phyloP scores from a whole-genome alignment of 2,888 invertebrate genomes.

The Stictocephala bisonia region DNA sequence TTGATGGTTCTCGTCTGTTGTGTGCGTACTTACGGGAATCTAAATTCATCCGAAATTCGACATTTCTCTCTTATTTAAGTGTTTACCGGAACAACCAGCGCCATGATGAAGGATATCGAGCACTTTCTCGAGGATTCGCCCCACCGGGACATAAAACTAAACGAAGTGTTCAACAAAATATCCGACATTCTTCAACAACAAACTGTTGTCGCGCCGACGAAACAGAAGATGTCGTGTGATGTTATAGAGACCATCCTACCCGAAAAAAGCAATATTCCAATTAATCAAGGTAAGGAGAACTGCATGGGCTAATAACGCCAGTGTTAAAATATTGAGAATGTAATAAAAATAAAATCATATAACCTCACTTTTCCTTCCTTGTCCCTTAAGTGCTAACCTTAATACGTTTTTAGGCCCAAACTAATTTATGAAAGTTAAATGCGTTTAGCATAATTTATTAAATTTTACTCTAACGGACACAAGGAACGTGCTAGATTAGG shows the following conservation, averaged over 20 bases:
- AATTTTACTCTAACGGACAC: too few relatives aligned
- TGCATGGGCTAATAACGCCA: too few relatives aligned
- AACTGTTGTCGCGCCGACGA: constrained; percentile 41
- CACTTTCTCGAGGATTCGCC: constrained; percentile 52
- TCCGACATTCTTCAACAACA: constrained; percentile 52
- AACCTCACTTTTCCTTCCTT: too few relatives aligned
- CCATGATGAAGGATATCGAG: constrained; percentile 52
- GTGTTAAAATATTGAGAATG: too few relatives aligned
- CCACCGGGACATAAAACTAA: constrained; percentile 48
- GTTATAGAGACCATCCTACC: constrained; percentile 51
- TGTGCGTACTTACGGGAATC: not conserved
- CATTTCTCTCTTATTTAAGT: not conserved
- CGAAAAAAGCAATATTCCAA: constrained; percentile 48
- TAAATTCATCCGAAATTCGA: not conserved
- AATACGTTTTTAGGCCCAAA: too few relatives aligned
- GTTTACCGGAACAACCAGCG: not conserved
- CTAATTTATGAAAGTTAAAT: too few relatives aligned
- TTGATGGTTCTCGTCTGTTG: not conserved
- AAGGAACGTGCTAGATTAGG: too few relatives aligned
- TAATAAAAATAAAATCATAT: too few relatives aligned
- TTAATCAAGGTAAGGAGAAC: constrained; percentile 50
- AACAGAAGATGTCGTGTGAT: constrained; percentile 51
- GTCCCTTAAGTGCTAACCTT: too few relatives aligned
- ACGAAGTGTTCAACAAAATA: constrained; percentile 52
- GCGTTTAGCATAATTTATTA: too few relatives aligned